phyloP scores from a whole-genome alignment of 2,113 vertebrate genomes.

The Chascanopsetta lugubris region DNA sequence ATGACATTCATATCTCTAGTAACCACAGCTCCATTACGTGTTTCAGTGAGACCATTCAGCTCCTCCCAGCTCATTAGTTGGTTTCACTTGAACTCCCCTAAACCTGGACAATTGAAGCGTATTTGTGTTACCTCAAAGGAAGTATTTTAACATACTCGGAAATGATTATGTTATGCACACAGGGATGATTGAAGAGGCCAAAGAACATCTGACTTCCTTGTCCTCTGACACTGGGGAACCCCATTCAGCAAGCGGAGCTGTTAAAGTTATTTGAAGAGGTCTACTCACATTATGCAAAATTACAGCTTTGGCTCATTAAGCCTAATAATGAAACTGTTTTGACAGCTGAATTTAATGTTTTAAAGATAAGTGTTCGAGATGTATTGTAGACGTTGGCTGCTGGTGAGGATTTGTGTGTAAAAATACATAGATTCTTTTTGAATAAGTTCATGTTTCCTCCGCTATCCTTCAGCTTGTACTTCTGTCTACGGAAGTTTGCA shows the following conservation, averaged over 20 bases:
- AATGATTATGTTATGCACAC: too few relatives aligned
- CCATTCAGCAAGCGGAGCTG: constrained; percentile 7
- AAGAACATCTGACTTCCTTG: constrained; percentile 25
- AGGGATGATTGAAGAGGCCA: not conserved
- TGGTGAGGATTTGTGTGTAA: not conserved
- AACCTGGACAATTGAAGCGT: too few relatives aligned
- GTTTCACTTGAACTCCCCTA: constrained; percentile 19
- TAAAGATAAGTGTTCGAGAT: not conserved
- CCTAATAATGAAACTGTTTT: not conserved
- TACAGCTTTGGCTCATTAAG: constrained; percentile 4
- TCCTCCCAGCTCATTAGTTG: not conserved
- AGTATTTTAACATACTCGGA: too few relatives aligned
- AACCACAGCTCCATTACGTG: constrained; percentile 45
- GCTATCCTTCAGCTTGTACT: too few relatives aligned
- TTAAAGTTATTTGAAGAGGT: constrained; percentile 15
- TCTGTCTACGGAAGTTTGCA: too few relatives aligned
- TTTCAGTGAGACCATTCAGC: constrained; percentile 24
- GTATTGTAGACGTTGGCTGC: not conserved
- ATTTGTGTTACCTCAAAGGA: too few relatives aligned
- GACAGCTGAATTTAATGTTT: not conserved
- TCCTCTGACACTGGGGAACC: constrained; percentile 25
- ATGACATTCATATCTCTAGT: constrained; percentile 5
- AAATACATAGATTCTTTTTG: not conserved
- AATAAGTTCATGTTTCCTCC: too few relatives aligned
- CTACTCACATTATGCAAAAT: not conserved